phyloP scores from a whole-genome alignment of 1,140 invertebrate species.

The Gyrodactylus bullatarudis region DNA sequence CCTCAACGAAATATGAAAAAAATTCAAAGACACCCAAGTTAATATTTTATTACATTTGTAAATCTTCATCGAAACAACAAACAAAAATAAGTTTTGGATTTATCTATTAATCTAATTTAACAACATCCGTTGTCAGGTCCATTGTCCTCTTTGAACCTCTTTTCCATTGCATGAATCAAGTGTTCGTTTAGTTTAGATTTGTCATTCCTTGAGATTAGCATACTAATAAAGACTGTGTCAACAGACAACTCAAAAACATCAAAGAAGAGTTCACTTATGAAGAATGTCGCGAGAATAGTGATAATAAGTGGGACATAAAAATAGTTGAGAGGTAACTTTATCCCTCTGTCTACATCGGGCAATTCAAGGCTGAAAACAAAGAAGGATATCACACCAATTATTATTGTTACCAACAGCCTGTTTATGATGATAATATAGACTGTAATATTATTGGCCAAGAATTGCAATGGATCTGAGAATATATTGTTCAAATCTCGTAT shows the following conservation, averaged over 20 bases:
- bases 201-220: too few relatives aligned
- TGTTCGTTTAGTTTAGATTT: too few relatives aligned
- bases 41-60: too few relatives aligned
- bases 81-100: too few relatives aligned
- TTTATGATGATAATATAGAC: neutral
- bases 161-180: too few relatives aligned
- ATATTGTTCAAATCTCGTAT: neutral
- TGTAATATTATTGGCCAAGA: neutral
- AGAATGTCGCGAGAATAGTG: neutral
- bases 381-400: neutral
- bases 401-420: neutral
- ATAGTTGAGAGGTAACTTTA: neutral
- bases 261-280: neutral
- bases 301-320: neutral
- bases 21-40: too few relatives aligned
- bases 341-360: neutral
- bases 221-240: neutral
- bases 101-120: too few relatives aligned
- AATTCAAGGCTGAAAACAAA: neutral
- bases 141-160: too few relatives aligned
- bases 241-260: neutral
- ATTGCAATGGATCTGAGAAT: neutral
- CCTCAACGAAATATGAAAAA: too few relatives aligned
- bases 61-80: too few relatives aligned
- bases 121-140: too few relatives aligned